Conservation (phyloP, 2,113 vertebrate species). For the Chloebia gouldiae region DNA sequence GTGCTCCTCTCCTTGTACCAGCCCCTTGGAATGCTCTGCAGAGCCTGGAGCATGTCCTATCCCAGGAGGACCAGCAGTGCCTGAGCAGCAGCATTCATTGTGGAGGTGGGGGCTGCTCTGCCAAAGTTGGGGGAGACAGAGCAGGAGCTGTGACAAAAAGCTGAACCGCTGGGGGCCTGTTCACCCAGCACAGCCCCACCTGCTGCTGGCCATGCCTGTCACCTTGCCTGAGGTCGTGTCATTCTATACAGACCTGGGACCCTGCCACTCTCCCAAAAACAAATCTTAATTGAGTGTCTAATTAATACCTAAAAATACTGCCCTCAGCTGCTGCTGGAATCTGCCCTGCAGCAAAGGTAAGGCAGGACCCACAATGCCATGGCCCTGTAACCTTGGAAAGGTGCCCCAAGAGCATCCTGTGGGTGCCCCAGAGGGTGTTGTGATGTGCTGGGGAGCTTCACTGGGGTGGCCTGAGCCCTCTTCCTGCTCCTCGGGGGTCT, state of each 20-base stretch:
- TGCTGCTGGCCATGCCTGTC: background rate
- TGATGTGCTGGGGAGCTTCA: background rate
- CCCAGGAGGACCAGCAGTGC: accelerated
- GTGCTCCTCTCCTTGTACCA: background rate
- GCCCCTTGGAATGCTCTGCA: accelerated
- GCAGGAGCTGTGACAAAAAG: background rate
- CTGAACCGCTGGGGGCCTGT: background rate
- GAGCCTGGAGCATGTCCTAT: accelerated
- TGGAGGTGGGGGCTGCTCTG: background rate
- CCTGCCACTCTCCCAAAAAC: constrained; percentile 9
- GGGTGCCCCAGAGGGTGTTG: background rate
- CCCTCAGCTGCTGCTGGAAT: constrained; percentile 57
- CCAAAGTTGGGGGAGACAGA: accelerated
- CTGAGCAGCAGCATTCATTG: background rate
- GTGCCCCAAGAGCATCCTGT: background rate
- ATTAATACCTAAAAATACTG: constrained; percentile 67
- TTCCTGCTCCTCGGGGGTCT: background rate
- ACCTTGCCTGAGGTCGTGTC: constrained; percentile 37
- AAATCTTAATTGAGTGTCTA: constrained; percentile 56
- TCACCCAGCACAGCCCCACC: background rate
- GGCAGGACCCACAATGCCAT: background rate
- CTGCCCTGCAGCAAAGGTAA: constrained; percentile 49
- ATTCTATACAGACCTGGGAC: constrained; percentile 38
- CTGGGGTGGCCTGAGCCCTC: background rate
- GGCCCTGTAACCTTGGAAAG: background rate